Conservation (phyloP, 2,113 vertebrate species). For the Delphinus delphis region DNA sequence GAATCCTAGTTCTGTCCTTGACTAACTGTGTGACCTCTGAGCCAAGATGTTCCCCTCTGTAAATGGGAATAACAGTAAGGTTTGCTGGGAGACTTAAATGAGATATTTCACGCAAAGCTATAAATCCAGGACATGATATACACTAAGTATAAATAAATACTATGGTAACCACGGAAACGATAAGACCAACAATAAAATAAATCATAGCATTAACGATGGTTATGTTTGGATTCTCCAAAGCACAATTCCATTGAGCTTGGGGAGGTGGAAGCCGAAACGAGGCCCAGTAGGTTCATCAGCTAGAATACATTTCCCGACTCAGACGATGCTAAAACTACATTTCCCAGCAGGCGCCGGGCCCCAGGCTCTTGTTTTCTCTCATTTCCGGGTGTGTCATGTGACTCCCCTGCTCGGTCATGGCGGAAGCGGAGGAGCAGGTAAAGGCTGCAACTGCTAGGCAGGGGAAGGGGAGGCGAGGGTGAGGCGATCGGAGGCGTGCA, state of each 20-base stretch:
- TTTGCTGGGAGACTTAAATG: background rate
- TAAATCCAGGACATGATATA: background rate
- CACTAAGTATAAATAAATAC: background rate
- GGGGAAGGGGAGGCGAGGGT: rapidly evolving
- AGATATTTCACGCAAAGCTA: background rate
- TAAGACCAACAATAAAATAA: background rate
- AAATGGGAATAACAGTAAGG: background rate
- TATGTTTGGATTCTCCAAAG: background rate
- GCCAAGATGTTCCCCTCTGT: background rate
- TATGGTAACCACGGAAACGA: background rate
- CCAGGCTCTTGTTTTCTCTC: rapidly evolving
- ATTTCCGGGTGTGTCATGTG: slow-evolving; percentile 84
- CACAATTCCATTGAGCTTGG: background rate
- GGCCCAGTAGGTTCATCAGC: rapidly evolving
- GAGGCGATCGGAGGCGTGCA: too few relatives aligned
- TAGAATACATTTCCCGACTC: rapidly evolving
- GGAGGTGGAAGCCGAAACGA: background rate
- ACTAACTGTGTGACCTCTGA: background rate
- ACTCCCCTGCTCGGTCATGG: slow-evolving; percentile 83
- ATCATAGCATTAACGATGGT: background rate
- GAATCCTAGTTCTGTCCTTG: background rate
- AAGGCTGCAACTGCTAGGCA: background rate
- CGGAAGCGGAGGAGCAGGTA: slow-evolving; percentile 92
- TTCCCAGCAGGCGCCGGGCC: slow-evolving; percentile 67
- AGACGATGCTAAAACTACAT: slow-evolving; percentile 70